A percentile compares a stretch with the other conserved stretches of the same genome.
These are phyloP conservation scores for Notodonta ziczac DNA, from an alignment of 2,888 invertebrate genomes.

Conservation along the genomic window DNA sequence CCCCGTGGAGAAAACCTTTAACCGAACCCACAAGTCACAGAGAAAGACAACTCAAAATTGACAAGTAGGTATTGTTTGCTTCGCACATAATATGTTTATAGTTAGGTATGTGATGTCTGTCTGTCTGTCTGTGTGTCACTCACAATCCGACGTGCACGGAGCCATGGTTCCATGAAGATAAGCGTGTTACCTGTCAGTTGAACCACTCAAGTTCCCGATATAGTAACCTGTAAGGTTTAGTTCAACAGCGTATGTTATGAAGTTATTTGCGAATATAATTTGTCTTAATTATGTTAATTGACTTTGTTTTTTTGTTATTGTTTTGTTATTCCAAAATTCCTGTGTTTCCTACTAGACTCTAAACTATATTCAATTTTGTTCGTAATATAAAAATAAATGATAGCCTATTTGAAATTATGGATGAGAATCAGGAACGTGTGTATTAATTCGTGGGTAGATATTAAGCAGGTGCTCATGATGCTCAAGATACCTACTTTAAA, in stretches of 20 bases:
- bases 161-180: constrained; percentile 40
- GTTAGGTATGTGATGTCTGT: constrained; percentile 14
- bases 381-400: too few relatives aligned
- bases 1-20: background rate
- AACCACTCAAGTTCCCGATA: constrained; percentile 24
- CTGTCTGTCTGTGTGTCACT: constrained; percentile 26
- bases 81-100: background rate
- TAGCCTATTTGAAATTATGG: too few relatives aligned
- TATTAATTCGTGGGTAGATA: too few relatives aligned
- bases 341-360: too few relatives aligned
- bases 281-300: constrained; percentile 8
- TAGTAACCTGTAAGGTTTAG: constrained; percentile 23
- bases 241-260: background rate
- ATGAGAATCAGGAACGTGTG: too few relatives aligned
- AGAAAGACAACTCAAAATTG: background rate
- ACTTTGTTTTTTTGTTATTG: too few relatives aligned
- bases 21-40: background rate
- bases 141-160: constrained; percentile 24
- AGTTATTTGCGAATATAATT: constrained; percentile 10
- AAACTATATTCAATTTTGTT: too few relatives aligned
- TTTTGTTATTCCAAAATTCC: too few relatives aligned
- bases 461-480: too few relatives aligned
- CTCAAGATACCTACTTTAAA: too few relatives aligned
- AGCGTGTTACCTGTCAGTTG: constrained; percentile 41
- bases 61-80: background rate